Evolutionary conservation across 2,113 vertebrate species (phyloP).

Genomic region (Mormoops blainvillei): DNA sequence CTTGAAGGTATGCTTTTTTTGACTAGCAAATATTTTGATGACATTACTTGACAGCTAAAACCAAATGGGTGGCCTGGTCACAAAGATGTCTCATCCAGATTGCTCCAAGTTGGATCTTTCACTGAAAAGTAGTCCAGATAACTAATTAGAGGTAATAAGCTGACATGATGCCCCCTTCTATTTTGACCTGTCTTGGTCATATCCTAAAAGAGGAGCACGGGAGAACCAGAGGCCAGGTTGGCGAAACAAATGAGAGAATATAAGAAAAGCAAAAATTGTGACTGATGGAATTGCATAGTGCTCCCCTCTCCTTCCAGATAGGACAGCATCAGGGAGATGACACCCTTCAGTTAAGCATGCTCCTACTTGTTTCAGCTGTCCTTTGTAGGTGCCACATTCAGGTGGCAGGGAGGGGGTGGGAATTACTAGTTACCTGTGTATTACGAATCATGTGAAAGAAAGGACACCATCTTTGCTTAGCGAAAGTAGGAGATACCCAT

Average conservation of each 20-base stretch:
- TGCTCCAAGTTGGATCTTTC: background rate
- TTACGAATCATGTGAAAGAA: background rate
- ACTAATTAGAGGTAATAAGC: background rate
- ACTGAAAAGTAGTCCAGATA: background rate
- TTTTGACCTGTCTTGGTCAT: background rate
- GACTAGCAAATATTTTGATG: background rate
- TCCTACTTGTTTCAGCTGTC: background rate
- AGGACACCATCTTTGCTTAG: background rate
- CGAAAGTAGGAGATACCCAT: background rate
- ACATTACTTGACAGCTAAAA: background rate
- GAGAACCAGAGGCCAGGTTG: background rate
- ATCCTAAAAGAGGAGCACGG: background rate
- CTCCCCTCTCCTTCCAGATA: background rate
- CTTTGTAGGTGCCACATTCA: background rate
- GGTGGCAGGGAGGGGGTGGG: background rate
- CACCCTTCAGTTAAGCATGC: background rate
- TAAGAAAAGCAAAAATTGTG: background rate
- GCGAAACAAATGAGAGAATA: background rate
- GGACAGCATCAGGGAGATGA: background rate
- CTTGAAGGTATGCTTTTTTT: background rate
- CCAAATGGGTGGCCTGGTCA: background rate
- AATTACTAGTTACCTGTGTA: background rate
- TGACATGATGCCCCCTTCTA: background rate
- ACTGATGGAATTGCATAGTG: background rate
- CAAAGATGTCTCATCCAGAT: background rate